These are phyloP conservation scores for Augochlora pura DNA, from an alignment of 1,140 invertebrate genomes.

Conservation along the genomic window DNA sequence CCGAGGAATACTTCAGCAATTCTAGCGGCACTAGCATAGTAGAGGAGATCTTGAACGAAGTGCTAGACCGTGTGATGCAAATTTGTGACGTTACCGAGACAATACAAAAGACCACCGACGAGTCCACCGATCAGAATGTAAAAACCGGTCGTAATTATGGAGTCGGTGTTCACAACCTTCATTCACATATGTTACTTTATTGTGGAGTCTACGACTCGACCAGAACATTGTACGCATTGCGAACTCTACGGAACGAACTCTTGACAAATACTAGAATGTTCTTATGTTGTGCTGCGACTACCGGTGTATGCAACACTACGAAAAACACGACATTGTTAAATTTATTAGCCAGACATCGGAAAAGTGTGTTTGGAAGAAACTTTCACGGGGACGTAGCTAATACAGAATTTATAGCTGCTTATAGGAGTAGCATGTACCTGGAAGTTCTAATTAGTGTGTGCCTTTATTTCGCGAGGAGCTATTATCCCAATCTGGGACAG, in stretches of 20 bases:
- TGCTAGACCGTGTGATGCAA: slow-evolving; percentile 80
- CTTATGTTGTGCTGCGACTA: slow-evolving; percentile 86
- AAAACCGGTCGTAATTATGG: slow-evolving; percentile 72
- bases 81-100: slow-evolving; percentile 70
- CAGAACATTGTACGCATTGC: slow-evolving; percentile 89
- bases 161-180: slow-evolving; percentile 86
- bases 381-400: slow-evolving; percentile 86
- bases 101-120: slow-evolving; percentile 65
- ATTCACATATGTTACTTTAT: slow-evolving; percentile 92
- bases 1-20: slow-evolving; percentile 83
- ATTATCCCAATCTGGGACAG: slow-evolving; percentile 87
- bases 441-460: slow-evolving; percentile 90
- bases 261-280: slow-evolving; percentile 87
- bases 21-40: slow-evolving; percentile 77
- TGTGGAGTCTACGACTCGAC: slow-evolving; percentile 90
- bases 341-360: slow-evolving; percentile 88
- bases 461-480: slow-evolving; percentile 90
- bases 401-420: slow-evolving; percentile 83
- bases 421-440: slow-evolving; percentile 90
- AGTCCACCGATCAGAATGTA: slow-evolving; percentile 68
- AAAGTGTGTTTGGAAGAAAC: slow-evolving; percentile 90
- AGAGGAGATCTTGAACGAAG: slow-evolving; percentile 82
- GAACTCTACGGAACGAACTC: slow-evolving; percentile 88
- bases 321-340: slow-evolving; percentile 82
- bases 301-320: slow-evolving; percentile 82